Conservation (phyloP, 64 coral and sea anemone species). For the Stichodactyla helianthus region DNA sequence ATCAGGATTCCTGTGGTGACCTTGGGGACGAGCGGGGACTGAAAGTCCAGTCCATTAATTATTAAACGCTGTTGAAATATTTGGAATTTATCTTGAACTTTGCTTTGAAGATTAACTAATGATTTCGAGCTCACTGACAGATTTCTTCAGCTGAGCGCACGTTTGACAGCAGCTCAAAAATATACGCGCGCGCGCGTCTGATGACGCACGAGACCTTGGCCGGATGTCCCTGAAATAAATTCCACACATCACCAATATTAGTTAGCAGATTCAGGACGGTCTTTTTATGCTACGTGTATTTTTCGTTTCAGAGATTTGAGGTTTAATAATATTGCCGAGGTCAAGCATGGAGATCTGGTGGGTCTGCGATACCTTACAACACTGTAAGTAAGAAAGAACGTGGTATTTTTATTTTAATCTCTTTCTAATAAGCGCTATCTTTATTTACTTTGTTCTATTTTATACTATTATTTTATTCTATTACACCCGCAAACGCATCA, state of each 20-base stretch:
- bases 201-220: neutral
- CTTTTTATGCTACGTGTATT: neutral
- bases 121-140: neutral
- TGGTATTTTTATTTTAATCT: neutral
- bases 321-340: constrained; percentile 81
- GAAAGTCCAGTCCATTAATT: neutral
- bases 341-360: constrained; percentile 49
- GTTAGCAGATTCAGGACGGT: neutral
- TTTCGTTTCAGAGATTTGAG: constrained; percentile 67
- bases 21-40: neutral
- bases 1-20: neutral
- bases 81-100: neutral
- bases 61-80: neutral
- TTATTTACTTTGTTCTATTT: no score
- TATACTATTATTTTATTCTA: no score
- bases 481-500: no score
- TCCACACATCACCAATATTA: neutral
- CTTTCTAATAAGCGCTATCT: neutral
- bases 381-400: constrained; percentile 54
- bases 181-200: neutral
- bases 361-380: constrained; percentile 53
- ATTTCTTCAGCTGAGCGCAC: neutral
- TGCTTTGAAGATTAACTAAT: neutral
- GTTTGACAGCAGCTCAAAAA: no score
- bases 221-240: neutral